These are phyloP conservation scores for Drosophila mayaguana DNA, from an alignment of 2,888 invertebrate genomes.

Conservation along the genomic window DNA sequence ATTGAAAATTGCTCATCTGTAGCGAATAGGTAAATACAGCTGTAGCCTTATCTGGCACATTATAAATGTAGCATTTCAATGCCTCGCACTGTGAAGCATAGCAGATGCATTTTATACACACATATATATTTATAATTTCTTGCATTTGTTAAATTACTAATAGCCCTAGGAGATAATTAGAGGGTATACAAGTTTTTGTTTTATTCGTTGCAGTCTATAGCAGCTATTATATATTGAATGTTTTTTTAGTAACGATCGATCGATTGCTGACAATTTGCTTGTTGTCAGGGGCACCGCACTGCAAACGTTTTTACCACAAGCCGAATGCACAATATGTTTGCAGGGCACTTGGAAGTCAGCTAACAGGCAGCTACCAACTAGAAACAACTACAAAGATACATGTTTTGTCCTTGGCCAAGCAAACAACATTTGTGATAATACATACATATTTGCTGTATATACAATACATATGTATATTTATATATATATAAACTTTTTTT, in stretches of 20 bases:
- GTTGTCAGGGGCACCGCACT: conserved; percentile 45
- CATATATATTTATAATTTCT: neutral
- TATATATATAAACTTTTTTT: neutral
- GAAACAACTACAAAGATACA: conserved; percentile 27
- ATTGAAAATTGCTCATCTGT: conserved; percentile 24
- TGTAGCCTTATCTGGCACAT: conserved; percentile 14
- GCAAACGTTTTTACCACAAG: conserved; percentile 25
- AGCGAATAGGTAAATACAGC: neutral
- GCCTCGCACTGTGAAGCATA: conserved; percentile 42
- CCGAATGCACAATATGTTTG: conserved; percentile 41
- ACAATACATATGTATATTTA: neutral
- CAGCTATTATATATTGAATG: neutral
- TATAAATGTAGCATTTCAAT: conserved; percentile 24
- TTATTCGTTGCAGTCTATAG: neutral
- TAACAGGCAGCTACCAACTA: conserved; percentile 18
- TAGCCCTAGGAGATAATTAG: neutral
- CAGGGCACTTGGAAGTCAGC: conserved; percentile 48
- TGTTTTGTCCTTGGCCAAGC: conserved; percentile 47
- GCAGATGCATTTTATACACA: conserved; percentile 11
- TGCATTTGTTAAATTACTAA: conserved; percentile 1
- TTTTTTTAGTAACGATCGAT: conserved; percentile 35
- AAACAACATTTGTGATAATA: conserved; percentile 13
- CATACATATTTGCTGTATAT: conserved; percentile 15
- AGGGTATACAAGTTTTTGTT: neutral
- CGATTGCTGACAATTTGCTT: conserved; percentile 53